phyloP scores from a whole-genome alignment of 2,113 vertebrate genomes.

The Dinomys branickii region DNA sequence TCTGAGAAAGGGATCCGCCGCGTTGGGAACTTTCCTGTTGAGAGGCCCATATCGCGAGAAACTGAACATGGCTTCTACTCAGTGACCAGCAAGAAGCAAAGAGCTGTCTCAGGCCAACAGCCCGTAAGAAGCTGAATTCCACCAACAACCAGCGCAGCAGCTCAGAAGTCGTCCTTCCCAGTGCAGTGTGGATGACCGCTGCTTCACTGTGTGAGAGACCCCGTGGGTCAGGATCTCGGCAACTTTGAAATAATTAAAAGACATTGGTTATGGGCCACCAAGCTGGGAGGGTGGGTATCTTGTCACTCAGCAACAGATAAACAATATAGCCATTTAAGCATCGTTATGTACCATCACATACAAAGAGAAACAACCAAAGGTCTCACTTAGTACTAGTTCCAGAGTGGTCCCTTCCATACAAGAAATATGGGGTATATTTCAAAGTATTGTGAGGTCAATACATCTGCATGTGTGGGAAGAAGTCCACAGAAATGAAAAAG shows the following conservation, averaged over 20 bases:
- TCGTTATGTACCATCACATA: neutral
- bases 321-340: neutral
- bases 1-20: neutral
- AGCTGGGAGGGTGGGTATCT: neutral
- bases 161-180: neutral
- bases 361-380: neutral
- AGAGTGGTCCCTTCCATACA: neutral
- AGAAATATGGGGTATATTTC: neutral
- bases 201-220: neutral
- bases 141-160: neutral
- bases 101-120: neutral
- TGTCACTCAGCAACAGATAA: neutral
- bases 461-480: neutral
- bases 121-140: neutral
- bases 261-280: neutral
- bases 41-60: neutral
- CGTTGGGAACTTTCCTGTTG: neutral
- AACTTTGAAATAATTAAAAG: neutral
- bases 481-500: neutral
- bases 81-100: neutral
- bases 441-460: neutral
- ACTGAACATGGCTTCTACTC: neutral
- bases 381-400: neutral
- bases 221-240: neutral
- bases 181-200: neutral